Evolutionary conservation across 1,140 invertebrate species (phyloP).

Genomic region (Brachionus sp.): DNA sequence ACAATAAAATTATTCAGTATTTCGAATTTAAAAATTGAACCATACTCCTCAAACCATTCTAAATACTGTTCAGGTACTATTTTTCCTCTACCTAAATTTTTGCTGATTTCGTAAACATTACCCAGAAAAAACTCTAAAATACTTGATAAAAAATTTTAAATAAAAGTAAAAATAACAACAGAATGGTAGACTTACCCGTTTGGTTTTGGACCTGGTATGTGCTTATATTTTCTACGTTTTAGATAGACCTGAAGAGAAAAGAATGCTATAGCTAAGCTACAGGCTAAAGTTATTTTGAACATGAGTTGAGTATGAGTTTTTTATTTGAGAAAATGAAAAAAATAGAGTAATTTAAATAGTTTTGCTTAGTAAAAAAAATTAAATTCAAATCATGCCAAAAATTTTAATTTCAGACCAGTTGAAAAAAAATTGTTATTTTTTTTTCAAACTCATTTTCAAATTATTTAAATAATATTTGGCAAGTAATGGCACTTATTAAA

Average conservation of each 20-base stretch:
- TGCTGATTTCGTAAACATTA: not conserved
- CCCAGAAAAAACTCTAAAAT: not conserved
- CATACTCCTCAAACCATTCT: not conserved
- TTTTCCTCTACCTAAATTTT: not conserved
- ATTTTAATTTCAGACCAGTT: not conserved
- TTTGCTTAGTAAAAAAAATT: not conserved
- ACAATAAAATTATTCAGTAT: not conserved
- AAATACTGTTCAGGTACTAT: slow-evolving; percentile 14
- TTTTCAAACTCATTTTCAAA: not conserved
- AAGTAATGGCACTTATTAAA: not conserved
- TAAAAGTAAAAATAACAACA: not conserved
- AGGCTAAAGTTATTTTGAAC: not conserved
- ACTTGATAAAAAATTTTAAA: not conserved
- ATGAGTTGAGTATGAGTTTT: not conserved
- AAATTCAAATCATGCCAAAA: not conserved
- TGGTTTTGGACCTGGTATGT: not conserved
- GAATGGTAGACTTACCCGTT: not conserved
- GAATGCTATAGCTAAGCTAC: not conserved
- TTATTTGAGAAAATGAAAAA: not conserved
- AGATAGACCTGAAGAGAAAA: not conserved
- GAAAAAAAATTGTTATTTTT: not conserved
- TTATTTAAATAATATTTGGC: not conserved
- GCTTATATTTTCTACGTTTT: not conserved
- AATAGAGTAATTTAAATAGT: not conserved
- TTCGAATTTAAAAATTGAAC: slow-evolving; percentile 8